These are phyloP conservation scores for Escarpia spicata DNA, from an alignment of 2,888 invertebrate species.

Conservation along the genomic window DNA sequence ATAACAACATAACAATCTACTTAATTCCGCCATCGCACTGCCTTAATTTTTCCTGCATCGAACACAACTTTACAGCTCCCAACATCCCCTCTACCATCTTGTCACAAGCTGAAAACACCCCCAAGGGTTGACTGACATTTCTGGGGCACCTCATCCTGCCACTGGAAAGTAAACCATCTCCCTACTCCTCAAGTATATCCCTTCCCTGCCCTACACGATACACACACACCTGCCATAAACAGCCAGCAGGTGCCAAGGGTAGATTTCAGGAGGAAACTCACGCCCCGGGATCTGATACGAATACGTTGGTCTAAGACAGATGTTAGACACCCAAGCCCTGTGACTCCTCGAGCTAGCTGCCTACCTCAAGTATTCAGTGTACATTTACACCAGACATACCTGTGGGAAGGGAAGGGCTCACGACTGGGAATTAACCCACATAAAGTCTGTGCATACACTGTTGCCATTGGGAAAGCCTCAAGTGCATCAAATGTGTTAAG, in stretches of 20 bases:
- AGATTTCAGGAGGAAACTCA: background rate
- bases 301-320: background rate
- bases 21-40: background rate
- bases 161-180: background rate
- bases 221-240: background rate
- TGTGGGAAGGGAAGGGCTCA: background rate
- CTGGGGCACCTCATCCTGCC: background rate
- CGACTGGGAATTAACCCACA: too few relatives aligned
- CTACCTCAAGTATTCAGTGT: background rate
- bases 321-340: background rate
- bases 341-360: background rate
- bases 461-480: too few relatives aligned
- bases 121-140: background rate
- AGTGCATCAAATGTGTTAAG: too few relatives aligned
- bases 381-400: background rate
- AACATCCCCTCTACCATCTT: background rate
- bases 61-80: background rate
- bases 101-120: background rate
- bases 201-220: background rate
- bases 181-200: background rate
- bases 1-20: background rate
- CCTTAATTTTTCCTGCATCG: background rate
- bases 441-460: too few relatives aligned
- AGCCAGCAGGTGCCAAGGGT: background rate
- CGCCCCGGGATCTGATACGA: background rate